Conservation (phyloP, 1,140 invertebrate species). For the Drosophila sp. region DNA sequence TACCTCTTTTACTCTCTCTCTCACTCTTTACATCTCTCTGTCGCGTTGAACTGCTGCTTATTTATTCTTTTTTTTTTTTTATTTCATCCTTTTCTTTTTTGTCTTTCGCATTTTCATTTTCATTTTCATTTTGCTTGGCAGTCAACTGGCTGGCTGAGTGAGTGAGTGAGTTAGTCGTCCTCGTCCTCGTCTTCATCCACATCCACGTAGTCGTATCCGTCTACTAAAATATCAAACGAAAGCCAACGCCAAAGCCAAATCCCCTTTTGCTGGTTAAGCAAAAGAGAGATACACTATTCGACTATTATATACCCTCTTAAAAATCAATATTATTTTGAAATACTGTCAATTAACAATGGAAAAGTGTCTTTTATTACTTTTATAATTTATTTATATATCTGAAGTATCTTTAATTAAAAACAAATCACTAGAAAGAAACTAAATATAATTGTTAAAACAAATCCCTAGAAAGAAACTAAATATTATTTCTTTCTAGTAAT, state of each 20-base stretch:
- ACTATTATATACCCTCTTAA: not conserved
- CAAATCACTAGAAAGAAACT: no score
- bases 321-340: no score
- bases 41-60: conserved; percentile 47
- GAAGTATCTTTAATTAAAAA: no score
- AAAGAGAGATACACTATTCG: not conserved
- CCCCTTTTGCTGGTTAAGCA: conserved; percentile 36
- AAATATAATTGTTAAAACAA: no score
- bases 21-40: not conserved
- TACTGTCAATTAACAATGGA: no score
- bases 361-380: no score
- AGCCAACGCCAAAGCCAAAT: conserved; percentile 42
- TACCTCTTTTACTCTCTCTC: conserved; percentile 15
- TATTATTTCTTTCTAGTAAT: no score
- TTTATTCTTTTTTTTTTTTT: conserved; percentile 62
- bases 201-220: conserved; percentile 12
- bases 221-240: conserved; percentile 56
- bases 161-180: conserved; percentile 1
- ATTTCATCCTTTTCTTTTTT: conserved; percentile 6
- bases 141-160: conserved; percentile 24
- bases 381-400: no score
- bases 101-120: conserved; percentile 59
- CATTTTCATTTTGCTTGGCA: conserved; percentile 63
- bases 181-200: not conserved
- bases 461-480: no score